Conservation (phyloP, 2,888 invertebrate species). For the Clepsis dumicolana region DNA sequence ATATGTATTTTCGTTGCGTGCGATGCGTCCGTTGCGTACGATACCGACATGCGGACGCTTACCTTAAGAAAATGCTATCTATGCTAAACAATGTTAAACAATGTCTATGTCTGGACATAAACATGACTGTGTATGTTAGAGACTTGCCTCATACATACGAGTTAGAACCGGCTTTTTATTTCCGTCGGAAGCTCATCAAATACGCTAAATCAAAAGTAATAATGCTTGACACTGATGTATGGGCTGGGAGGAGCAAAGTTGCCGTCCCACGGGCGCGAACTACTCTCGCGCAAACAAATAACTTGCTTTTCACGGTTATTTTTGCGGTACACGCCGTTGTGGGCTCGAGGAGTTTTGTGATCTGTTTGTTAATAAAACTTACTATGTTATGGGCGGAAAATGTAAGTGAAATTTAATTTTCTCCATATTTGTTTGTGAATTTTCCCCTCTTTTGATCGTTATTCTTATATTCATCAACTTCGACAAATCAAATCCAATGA, state of each 20-base stretch:
- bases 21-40: too few species aligned
- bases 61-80: too few species aligned
- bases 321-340: slow-evolving; percentile 4
- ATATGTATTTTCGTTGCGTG: too few species aligned
- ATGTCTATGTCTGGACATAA: too few species aligned
- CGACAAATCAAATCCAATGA: too few species aligned
- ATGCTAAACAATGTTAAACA: too few species aligned
- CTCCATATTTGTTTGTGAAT: too few species aligned
- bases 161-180: neutral
- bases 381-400: too few species aligned
- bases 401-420: too few species aligned
- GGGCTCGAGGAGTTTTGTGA: neutral
- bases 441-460: too few species aligned
- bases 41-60: too few species aligned
- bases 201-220: slow-evolving; percentile 16
- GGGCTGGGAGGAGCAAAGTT: neutral
- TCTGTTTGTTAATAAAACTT: neutral
- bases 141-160: neutral
- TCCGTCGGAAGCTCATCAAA: neutral
- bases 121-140: neutral
- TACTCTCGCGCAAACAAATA: slow-evolving; percentile 26
- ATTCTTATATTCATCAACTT: too few species aligned
- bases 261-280: slow-evolving; percentile 17
- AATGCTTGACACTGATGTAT: slow-evolving; percentile 20
- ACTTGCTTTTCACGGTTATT: slow-evolving; percentile 11